Percentiles rank a stretch among this genome's conserved stretches.
phyloP scores from a whole-genome alignment of 2,113 vertebrate genomes.

The Megalops atlanticus region DNA sequence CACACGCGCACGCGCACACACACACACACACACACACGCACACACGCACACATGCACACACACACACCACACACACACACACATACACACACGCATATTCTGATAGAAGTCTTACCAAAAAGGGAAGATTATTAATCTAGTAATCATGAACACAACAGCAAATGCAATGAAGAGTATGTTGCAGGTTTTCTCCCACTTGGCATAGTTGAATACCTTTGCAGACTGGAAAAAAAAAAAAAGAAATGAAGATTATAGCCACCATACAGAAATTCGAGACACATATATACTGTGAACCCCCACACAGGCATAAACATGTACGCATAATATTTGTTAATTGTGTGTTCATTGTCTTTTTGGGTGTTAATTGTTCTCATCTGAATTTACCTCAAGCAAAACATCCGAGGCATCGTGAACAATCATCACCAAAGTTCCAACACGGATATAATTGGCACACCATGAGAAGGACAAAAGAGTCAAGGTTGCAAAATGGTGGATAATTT shows the following conservation, averaged over 20 bases:
- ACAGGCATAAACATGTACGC: too few species aligned
- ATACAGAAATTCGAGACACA: not conserved
- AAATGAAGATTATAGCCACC: constrained; percentile 15
- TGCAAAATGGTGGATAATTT: constrained; percentile 88
- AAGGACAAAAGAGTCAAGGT: constrained; percentile 83
- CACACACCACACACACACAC: constrained; percentile 30
- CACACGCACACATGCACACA: not conserved
- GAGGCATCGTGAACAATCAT: constrained; percentile 87
- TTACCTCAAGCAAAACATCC: constrained; percentile 91
- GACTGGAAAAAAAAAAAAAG: constrained; percentile 71
- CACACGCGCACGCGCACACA: too few species aligned
- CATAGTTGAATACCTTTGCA: constrained; percentile 92
- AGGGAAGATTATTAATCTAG: constrained; percentile 85
- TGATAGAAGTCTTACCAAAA: constrained; percentile 79
- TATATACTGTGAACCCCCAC: too few species aligned
- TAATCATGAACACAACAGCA: constrained; percentile 77
- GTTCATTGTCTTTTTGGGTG: too few species aligned
- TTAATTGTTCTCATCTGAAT: constrained; percentile 28
- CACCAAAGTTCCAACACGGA: constrained; percentile 86
- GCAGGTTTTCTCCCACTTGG: constrained; percentile 81
- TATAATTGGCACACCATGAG: constrained; percentile 92
- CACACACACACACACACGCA: constrained; percentile 27
- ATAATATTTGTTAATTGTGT: too few species aligned
- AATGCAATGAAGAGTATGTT: constrained; percentile 84
- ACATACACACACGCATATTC: not conserved